These are phyloP conservation scores for Lonchura striata DNA, from an alignment of 2,113 vertebrate genomes.

Conservation along the genomic window DNA sequence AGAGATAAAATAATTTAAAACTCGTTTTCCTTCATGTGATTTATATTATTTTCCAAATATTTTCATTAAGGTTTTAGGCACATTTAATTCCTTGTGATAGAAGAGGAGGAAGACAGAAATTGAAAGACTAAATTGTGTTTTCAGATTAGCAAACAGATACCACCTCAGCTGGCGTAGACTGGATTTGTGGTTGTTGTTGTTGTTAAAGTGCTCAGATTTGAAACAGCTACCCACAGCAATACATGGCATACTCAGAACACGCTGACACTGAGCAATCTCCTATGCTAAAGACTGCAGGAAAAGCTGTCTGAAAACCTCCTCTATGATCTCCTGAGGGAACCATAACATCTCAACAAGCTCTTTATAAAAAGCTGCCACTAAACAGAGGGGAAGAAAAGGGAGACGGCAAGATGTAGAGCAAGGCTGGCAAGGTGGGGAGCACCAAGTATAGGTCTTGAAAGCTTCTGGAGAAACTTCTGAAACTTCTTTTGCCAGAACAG, in stretches of 20 bases:
- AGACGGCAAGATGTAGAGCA: background rate
- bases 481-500: background rate
- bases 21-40: background rate
- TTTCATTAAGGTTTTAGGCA: background rate
- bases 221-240: background rate
- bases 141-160: background rate
- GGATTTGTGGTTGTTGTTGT: background rate
- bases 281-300: background rate
- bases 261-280: rapidly evolving
- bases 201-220: background rate
- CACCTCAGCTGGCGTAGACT: background rate
- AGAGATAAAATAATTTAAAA: background rate
- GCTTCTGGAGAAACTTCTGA: background rate
- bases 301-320: background rate
- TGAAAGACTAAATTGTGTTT: background rate
- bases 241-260: background rate
- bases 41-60: background rate
- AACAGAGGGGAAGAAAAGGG: background rate
- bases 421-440: background rate
- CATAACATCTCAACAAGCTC: background rate
- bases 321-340: background rate
- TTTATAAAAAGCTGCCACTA: background rate
- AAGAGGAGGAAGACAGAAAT: background rate
- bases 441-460: background rate
- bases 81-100: background rate